Percentiles rank a stretch among this genome's conserved stretches.
These are phyloP conservation scores for Vidua macroura DNA, from an alignment of 2,113 vertebrate species.

Conservation along the genomic window DNA sequence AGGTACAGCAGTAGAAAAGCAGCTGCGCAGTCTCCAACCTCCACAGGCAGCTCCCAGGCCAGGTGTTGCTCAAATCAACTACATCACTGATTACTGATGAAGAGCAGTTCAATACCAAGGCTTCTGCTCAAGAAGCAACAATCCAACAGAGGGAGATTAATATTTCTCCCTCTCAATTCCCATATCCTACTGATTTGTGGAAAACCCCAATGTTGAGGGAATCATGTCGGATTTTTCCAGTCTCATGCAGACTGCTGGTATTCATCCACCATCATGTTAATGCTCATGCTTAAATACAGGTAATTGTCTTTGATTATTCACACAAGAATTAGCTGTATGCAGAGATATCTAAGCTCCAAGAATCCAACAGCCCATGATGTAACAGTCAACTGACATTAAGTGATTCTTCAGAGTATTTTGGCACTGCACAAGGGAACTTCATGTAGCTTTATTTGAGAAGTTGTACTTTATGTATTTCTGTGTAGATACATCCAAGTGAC, in stretches of 20 bases:
- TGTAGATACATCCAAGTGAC: not conserved
- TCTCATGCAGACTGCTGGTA: not conserved
- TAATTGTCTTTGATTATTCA: not conserved
- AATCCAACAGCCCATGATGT: not conserved
- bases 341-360: not conserved
- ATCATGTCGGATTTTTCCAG: not conserved
- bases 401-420: not conserved
- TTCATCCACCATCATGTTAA: not conserved
- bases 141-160: not conserved
- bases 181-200: not conserved
- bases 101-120: not conserved
- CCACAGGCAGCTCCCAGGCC: not conserved
- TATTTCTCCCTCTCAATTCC: not conserved
- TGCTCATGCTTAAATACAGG: not conserved
- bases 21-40: not conserved
- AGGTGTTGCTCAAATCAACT: not conserved
- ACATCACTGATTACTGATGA: not conserved
- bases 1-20: not conserved
- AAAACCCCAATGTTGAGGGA: not conserved
- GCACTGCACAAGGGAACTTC: conserved; percentile 55
- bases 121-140: not conserved
- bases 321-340: not conserved
- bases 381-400: not conserved
- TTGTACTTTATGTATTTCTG: not conserved
- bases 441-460: conserved; percentile 31